A percentile compares a stretch with the other conserved stretches of the same genome.
Conservation (phyloP, 53 echinoderm and acorn worm genomes). For the Antedon mediterranea region DNA sequence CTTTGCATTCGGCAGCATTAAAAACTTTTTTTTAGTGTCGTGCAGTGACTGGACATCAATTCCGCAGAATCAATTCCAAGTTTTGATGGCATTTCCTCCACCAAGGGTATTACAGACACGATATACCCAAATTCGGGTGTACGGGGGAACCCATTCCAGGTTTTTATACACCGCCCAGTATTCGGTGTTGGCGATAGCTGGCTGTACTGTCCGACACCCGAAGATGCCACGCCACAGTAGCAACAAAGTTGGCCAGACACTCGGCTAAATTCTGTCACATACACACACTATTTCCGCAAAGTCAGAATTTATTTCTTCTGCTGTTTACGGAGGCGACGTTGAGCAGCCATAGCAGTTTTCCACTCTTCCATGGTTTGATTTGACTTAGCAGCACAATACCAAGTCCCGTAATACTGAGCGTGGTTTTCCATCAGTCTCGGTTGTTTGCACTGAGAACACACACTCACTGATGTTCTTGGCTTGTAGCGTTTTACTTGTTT, state of each 20-base stretch:
- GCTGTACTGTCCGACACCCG: too few species aligned
- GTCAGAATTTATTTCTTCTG: too few species aligned
- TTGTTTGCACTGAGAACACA: constrained; percentile 13
- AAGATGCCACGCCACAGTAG: too few species aligned
- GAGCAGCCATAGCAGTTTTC: constrained; percentile 4
- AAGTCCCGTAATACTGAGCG: constrained; percentile 23
- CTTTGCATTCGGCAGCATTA: background rate
- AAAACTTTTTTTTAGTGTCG: background rate
- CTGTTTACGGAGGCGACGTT: background rate
- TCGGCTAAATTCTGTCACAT: too few species aligned
- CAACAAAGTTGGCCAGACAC: too few species aligned
- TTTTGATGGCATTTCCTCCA: background rate
- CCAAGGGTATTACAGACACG: background rate
- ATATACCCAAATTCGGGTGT: too few species aligned
- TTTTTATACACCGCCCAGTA: background rate
- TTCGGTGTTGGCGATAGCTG: background rate
- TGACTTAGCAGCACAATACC: constrained; percentile 14
- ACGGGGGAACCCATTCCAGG: background rate
- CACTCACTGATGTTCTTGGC: background rate
- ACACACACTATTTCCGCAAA: too few species aligned
- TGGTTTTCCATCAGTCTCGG: background rate
- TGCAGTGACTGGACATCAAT: background rate
- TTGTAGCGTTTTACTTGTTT: too few species aligned
- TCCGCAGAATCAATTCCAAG: background rate
- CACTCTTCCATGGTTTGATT: constrained; percentile 6